Conservation (phyloP, 2,888 invertebrate species). For the Campoplex capitator region DNA sequence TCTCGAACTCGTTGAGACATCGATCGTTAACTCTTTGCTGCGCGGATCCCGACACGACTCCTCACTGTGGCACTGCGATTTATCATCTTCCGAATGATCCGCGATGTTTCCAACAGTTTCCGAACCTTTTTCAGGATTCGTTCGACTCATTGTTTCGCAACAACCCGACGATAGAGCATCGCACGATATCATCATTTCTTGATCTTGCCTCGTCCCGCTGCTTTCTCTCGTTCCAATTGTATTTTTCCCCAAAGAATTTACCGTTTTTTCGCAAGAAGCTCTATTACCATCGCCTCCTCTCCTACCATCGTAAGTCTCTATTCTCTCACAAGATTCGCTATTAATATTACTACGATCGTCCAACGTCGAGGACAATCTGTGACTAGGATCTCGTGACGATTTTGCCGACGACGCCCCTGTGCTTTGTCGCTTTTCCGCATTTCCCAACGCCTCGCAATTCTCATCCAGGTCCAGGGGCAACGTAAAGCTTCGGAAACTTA, state of each 20-base stretch:
- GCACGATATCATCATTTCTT: slow-evolving; percentile 67
- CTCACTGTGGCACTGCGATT: slow-evolving; percentile 50
- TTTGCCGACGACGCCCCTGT: slow-evolving; percentile 76
- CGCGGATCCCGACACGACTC: slow-evolving; percentile 55
- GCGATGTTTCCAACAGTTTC: not conserved
- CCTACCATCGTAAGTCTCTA: slow-evolving; percentile 73
- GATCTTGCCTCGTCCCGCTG: slow-evolving; percentile 69
- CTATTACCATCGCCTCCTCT: slow-evolving; percentile 65
- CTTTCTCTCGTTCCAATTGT: slow-evolving; percentile 62
- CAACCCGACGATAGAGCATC: slow-evolving; percentile 51
- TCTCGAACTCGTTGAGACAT: slow-evolving; percentile 57
- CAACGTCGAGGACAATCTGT: slow-evolving; percentile 78
- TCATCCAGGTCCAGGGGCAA: slow-evolving; percentile 81
- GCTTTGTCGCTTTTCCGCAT: slow-evolving; percentile 69
- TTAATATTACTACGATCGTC: slow-evolving; percentile 74
- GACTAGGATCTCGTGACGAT: slow-evolving; percentile 79
- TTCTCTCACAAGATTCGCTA: slow-evolving; percentile 76
- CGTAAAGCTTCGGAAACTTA: slow-evolving; percentile 83
- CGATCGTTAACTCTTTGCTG: slow-evolving; percentile 51
- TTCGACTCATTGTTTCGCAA: slow-evolving; percentile 17
- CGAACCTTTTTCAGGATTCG: not conserved
- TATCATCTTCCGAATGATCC: slow-evolving; percentile 23
- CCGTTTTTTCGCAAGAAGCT: slow-evolving; percentile 23
- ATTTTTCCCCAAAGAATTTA: slow-evolving; percentile 61
- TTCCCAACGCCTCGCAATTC: slow-evolving; percentile 72